Evolutionary conservation across 1,140 invertebrate genomes (phyloP).

Genomic region (Drosophila sproati): DNA sequence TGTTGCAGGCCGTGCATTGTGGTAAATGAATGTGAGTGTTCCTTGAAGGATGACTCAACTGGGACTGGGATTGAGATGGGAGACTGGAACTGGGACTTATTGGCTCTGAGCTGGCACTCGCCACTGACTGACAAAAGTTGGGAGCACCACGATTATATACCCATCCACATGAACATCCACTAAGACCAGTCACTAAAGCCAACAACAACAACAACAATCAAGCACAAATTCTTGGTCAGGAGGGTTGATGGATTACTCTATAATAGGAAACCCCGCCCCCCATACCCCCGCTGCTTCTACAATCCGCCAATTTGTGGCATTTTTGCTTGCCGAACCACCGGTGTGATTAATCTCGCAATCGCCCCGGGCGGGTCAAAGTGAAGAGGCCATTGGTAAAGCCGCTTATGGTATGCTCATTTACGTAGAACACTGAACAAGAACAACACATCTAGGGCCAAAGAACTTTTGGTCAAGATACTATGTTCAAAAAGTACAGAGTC

Average conservation of each 20-base stretch:
- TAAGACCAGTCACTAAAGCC: not conserved
- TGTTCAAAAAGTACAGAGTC: not conserved
- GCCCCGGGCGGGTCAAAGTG: constrained; percentile 69
- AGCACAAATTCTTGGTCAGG: constrained; percentile 28
- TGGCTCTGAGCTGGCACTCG: constrained; percentile 68
- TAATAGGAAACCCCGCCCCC: constrained; percentile 2
- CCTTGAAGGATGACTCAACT: constrained; percentile 2
- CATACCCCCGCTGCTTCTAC: not conserved
- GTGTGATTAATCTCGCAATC: constrained; percentile 51
- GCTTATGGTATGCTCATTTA: constrained; percentile 63
- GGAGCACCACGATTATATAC: constrained; percentile 63
- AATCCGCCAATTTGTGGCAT: not conserved
- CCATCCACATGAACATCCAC: constrained; percentile 23
- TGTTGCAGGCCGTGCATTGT: constrained; percentile 59
- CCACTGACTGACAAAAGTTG: constrained; percentile 70
- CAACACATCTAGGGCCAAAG: not conserved
- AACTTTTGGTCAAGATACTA: not conserved
- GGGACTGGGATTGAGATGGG: not conserved
- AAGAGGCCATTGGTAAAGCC: constrained; percentile 38
- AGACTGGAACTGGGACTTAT: constrained; percentile 39
- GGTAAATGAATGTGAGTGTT: not conserved
- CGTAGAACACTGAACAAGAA: constrained; percentile 10
- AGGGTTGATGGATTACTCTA: constrained; percentile 61
- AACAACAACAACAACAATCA: constrained; percentile 5
- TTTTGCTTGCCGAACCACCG: not conserved